phyloP scores from a whole-genome alignment of 2,797 vertebrate species.

The Muscicapa comitata region DNA sequence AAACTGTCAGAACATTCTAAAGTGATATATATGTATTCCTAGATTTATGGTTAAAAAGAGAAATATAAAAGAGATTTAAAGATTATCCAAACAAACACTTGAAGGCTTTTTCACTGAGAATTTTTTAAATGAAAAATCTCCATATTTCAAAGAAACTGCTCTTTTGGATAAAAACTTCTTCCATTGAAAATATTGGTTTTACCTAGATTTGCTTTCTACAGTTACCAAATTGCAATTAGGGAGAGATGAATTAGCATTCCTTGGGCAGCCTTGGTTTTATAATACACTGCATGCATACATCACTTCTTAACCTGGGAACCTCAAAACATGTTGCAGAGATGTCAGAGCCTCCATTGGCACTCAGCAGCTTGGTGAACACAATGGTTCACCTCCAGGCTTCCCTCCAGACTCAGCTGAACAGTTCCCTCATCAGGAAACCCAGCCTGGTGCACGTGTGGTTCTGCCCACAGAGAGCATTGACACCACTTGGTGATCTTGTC shows the following conservation, averaged over 20 bases:
- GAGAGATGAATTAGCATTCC: background rate
- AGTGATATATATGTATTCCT: background rate
- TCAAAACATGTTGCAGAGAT: background rate
- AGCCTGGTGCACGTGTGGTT: background rate
- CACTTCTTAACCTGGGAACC: background rate
- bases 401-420: background rate
- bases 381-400: background rate
- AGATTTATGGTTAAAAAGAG: background rate
- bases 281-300: background rate
- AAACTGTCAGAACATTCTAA: conserved; percentile 23
- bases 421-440: background rate
- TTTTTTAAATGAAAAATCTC: background rate
- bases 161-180: background rate
- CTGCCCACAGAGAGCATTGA: background rate
- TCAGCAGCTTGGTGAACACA: rapidly evolving
- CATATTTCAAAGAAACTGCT: background rate
- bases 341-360: background rate
- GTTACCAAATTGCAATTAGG: background rate
- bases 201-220: background rate
- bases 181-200: background rate
- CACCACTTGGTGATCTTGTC: background rate
- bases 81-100: conserved; percentile 1
- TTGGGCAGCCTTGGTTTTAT: background rate
- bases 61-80: conserved; percentile 22
- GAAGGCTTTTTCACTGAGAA: background rate